Percentiles rank a stretch among this genome's conserved stretches.
phyloP scores from a whole-genome alignment of 2,797 vertebrate genomes.

The Esox lucius region DNA sequence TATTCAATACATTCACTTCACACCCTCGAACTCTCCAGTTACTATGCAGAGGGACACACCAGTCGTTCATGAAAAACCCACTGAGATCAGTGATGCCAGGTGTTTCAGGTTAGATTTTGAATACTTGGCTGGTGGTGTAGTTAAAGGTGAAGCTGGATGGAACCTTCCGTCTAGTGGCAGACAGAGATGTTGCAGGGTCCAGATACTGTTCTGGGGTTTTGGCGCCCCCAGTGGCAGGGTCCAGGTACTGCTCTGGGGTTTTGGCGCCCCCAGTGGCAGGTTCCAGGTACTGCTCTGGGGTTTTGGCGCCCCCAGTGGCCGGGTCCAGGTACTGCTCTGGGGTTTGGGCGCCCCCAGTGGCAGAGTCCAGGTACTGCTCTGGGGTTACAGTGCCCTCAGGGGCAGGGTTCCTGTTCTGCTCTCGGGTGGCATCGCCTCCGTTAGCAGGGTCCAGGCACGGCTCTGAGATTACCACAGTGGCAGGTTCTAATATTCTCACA shows the following conservation, averaged over 20 bases:
- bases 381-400: too few relatives aligned
- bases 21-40: not conserved
- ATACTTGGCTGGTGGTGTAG: slow-evolving; percentile 93
- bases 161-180: not conserved
- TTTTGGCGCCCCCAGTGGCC: not conserved
- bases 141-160: slow-evolving; percentile 83
- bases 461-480: not conserved
- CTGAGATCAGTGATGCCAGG: slow-evolving; percentile 2
- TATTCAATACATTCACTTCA: not conserved
- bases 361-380: not conserved
- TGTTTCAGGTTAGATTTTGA: slow-evolving; percentile 85
- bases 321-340: not conserved
- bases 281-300: not conserved
- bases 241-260: not conserved
- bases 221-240: not conserved
- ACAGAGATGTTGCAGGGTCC: not conserved
- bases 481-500: not conserved
- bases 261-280: not conserved
- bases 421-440: not conserved
- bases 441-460: not conserved
- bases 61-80: not conserved
- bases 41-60: not conserved
- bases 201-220: not conserved
- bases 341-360: not conserved
- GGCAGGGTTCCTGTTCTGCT: too few relatives aligned